Percentiles rank a stretch among this genome's conserved stretches.
These are phyloP conservation scores for Saccopteryx bilineata DNA, from an alignment of 2,113 vertebrate species.

Conservation along the genomic window DNA sequence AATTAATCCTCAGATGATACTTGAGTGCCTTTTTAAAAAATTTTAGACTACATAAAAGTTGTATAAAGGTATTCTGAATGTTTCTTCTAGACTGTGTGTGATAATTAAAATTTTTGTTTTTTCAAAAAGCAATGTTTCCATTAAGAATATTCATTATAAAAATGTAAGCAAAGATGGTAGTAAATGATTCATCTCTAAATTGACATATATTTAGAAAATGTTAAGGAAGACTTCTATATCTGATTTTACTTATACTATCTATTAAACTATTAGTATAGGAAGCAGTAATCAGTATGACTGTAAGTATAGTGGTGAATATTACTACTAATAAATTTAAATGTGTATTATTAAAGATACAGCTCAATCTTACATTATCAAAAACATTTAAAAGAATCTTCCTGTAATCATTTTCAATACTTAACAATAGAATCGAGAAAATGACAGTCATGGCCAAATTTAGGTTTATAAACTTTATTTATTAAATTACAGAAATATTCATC, in stretches of 20 bases:
- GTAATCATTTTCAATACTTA: background rate
- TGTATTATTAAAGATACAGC: constrained; percentile 24
- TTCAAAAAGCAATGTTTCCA: background rate
- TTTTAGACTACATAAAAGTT: background rate
- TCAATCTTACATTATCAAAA: constrained; percentile 54
- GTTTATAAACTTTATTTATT: constrained; percentile 43
- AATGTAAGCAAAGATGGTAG: background rate
- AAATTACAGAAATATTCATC: constrained; percentile 64
- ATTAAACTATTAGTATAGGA: background rate
- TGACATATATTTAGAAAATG: background rate
- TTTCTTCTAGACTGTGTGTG: background rate
- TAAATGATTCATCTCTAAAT: background rate
- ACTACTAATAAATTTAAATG: background rate
- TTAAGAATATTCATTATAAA: background rate
- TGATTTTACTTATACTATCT: background rate
- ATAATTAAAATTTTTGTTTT: constrained; percentile 34
- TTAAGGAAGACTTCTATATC: background rate
- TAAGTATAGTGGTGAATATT: background rate
- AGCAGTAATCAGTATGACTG: background rate
- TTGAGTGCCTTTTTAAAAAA: background rate
- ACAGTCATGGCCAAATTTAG: constrained; percentile 41
- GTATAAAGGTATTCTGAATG: background rate
- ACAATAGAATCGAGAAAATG: constrained; percentile 34
- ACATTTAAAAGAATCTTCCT: constrained; percentile 22
- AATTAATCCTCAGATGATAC: background rate